Evolutionary conservation across 2,113 vertebrate species (phyloP).

Genomic region (Melanerpes formicivorus): DNA sequence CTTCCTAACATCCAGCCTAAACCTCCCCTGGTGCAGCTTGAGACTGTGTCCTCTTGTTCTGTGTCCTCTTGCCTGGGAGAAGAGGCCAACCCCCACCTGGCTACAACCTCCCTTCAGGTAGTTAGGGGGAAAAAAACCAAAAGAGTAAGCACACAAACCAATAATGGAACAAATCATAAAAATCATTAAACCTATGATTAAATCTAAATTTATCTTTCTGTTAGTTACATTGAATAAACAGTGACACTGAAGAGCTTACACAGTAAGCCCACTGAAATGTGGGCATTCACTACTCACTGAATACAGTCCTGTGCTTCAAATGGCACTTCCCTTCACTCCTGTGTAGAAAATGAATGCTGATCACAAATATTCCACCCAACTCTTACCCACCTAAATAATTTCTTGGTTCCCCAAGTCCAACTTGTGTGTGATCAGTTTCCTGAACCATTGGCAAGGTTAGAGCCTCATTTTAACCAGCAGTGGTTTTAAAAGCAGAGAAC

Average conservation of each 20-base stretch:
- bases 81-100: too few relatives aligned
- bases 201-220: background rate
- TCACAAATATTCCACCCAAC: background rate
- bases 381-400: background rate
- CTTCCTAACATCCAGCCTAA: too few relatives aligned
- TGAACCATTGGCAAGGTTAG: background rate
- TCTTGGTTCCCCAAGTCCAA: background rate
- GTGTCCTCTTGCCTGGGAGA: too few relatives aligned
- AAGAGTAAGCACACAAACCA: background rate
- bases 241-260: background rate
- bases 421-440: fast-evolving
- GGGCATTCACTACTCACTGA: background rate
- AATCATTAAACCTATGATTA: background rate
- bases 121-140: background rate
- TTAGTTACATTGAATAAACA: background rate
- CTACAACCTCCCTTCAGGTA: too few relatives aligned
- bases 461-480: background rate
- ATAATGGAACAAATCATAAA: background rate
- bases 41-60: too few relatives aligned
- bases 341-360: background rate
- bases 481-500: background rate
- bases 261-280: background rate
- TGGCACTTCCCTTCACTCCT: background rate
- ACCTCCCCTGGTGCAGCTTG: too few relatives aligned
- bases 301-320: background rate